Evolutionary conservation across 1,140 invertebrate genomes (phyloP).

Genomic region (Drosophila parabipectinata): DNA sequence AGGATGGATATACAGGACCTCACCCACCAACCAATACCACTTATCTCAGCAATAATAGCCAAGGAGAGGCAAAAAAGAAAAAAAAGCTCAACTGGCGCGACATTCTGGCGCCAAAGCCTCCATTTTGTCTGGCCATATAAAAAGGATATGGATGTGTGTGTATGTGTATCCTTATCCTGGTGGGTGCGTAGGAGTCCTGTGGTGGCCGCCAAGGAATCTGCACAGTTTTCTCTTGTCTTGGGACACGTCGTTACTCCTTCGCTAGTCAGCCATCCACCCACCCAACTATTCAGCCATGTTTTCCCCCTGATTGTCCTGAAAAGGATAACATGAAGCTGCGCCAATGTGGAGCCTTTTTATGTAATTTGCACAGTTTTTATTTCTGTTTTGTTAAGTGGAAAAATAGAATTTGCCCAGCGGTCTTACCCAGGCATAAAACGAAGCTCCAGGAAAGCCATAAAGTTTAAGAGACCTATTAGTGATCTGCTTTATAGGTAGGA

Average conservation of each 20-base stretch:
- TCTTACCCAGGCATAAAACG: constrained; percentile 42
- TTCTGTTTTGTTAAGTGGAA: constrained; percentile 45
- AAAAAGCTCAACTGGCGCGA: constrained; percentile 79
- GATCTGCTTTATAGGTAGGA: constrained; percentile 15
- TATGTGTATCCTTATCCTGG: constrained; percentile 31
- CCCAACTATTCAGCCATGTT: constrained; percentile 21
- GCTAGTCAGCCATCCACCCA: constrained; percentile 27
- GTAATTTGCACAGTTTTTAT: constrained; percentile 78
- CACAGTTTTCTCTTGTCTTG: constrained; percentile 63
- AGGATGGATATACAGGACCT: not conserved
- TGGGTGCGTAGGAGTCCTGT: constrained; percentile 67
- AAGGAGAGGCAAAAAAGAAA: constrained; percentile 17
- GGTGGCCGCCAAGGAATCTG: constrained; percentile 61
- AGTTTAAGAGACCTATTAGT: constrained; percentile 21
- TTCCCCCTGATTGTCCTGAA: constrained; percentile 39
- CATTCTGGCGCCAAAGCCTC: constrained; percentile 75
- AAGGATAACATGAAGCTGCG: constrained; percentile 68
- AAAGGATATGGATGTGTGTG: constrained; percentile 27
- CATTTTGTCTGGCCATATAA: constrained; percentile 83
- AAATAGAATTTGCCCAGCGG: constrained; percentile 41
- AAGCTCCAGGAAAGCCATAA: constrained; percentile 34
- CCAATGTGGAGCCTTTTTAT: constrained; percentile 80
- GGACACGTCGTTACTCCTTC: constrained; percentile 47
- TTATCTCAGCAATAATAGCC: constrained; percentile 46
- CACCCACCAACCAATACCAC: constrained; percentile 9